Evolutionary conservation across 2,113 vertebrate species (phyloP), one percentile per base, ranked within the genome.

Genomic region (Perca fluviatilis): DNA sequence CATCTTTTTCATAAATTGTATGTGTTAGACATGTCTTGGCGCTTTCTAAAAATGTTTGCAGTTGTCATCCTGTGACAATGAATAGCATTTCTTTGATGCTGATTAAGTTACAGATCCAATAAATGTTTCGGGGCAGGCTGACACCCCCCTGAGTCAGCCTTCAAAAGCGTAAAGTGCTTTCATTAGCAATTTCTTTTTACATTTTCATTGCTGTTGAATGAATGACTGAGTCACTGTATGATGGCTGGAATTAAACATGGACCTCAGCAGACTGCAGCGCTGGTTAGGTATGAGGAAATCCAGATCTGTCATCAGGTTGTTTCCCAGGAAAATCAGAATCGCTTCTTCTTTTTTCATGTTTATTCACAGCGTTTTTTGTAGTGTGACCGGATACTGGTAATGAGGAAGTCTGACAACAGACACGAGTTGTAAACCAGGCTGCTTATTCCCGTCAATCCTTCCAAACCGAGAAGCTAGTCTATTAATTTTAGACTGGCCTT

Each of bases 381-480:
- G 3, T 78, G 80, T 77, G 2, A 0, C n/a, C 14, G 1, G 53
- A 67, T 46, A 6, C n/a, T 65, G 5, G 10, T 64, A 77, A 86
- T n/a, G 79, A 86, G 84, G 83, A 90, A 90, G 84, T 77, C 46
- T 77, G 27, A 75, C 72, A 82, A 46, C 27, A 11, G 70, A 11
- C 56, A 49, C 0, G 0, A 21, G 51, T 43, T n/a, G 23, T 61
- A 46, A 76, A 79, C n/a, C 12, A 33, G 16, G 6, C 50, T 30
- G 43, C 54, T 67, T 49, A 60, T 56, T 76, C 62, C 33, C n/a
- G 27, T 67, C 23, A 43, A 2, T 50, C 16, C 18, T 18, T 63
- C 46, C 18, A 18, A 68, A 57, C 3, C 1, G n/a, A 54, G 2
- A 0, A 21, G 6, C 8, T 27, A 15, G 46, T 23, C n/a, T 57